Base-by-base conservation (phyloP, 1,140 invertebrate species). In the Periplaneta americana region DNA sequence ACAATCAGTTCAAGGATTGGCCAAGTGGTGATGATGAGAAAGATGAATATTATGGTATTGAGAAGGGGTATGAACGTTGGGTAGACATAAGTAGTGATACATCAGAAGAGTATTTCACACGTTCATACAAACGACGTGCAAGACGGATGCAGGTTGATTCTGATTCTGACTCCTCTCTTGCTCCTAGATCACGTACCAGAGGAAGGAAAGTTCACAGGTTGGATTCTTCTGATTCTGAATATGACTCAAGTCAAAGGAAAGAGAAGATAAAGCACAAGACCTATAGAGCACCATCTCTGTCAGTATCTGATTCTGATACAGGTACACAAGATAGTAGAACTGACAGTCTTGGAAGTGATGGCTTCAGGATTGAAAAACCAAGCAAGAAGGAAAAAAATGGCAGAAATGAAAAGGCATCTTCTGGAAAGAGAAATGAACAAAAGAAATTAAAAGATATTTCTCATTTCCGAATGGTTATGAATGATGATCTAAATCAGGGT, bases 1-100 rank as follows among this genome's bases (percentile, higher is more conserved):
- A 93, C 83, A 91, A 90, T 36, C 91, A 91, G 83, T 93, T 93
- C 83, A 90, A 91, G 82, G 88, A 91, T 85, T 90, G 90, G 85
- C 91, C 91, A 5, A 89, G 88, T 32, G 88, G 88, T 0, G 87
- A 89, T 32, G 89, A 90, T 66, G 82, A 83, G 74, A 85, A 84
- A 83, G 81, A 84, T 31, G 83, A 84, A 35, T 84, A 85, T 74
- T 83, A 88, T n/a, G 91, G 91, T 0, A 92, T 92, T 39, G 91
- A 92, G 82, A 91, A 91, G 79, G 90, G 91, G 2, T 91, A 91
- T 84, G 91, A 91, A 81, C 88, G 90, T 15, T 90, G 87, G 87
- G 87, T 84, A 3, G 88, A 89, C 0, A 17, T 78, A 36, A 37
- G 76, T 13, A 78, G 35, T 78, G 76, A 78, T 36, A 22, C 76